Base-by-base conservation (phyloP, 2,888 invertebrate genomes). In the Lepidochitona cinerea region DNA sequence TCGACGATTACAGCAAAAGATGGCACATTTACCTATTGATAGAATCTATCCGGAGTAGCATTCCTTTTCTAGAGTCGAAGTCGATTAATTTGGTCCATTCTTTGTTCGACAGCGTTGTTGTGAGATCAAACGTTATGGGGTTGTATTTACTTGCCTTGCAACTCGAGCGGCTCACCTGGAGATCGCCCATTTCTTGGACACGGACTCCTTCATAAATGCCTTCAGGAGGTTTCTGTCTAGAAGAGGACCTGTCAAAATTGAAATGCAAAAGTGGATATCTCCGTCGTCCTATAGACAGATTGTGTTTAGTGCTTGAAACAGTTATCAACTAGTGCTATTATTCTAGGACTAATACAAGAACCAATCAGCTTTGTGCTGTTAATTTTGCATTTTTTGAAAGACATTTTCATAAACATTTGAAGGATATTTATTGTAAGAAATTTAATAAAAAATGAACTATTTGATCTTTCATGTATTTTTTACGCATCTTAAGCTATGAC, bases 51-150 rank as follows among this genome's bases (percentile, higher is more conserved):
- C 73, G 26, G 66, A 70, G 65, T 37, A 71, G 23, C 68, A 70
- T 12, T 70, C 73, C 36, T 78, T 78, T 64, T 41, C 68, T 12
- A 7, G 54, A 26, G 59, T 37, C 26, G 75, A 71, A 7, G 37
- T 70, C n/a, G 78, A 76, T 54, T 76, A 71, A 35, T 76, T 78
- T 67, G 74, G 74, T 9, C 72, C 74, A 2, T 78, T 70, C 53
- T n/a, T n/a, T n/a, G n/a, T n/a, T n/a, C n/a, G n/a, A n/a, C n/a
- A 66, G 29, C 75, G 77, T 5, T 37, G 75, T 4, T 35, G 53
- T n/a, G 35, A 36, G 2, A 37, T 37, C 14, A 78, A 78, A 35
- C 52, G 77, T 52, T 78, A 78, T 71, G 78, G 75, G 23, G 75
- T 76, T 23, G 64, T 77, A 18, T 78, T 78, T 35, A 78, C 78